These are phyloP conservation scores for Agrochola circellaris DNA, from an alignment of 2,888 invertebrate species.

Conservation along the genomic window DNA sequence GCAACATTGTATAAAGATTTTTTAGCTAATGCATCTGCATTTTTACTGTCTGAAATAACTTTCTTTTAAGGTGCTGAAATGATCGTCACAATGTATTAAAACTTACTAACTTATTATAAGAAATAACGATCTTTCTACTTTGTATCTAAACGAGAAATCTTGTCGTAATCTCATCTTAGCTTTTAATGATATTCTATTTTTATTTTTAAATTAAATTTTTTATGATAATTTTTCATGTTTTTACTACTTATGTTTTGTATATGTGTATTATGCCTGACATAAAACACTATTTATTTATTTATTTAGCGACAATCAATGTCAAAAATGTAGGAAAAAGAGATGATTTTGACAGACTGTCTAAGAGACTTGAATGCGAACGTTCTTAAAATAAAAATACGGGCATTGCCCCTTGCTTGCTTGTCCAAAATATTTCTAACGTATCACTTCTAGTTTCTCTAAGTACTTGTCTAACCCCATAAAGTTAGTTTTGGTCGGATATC, in stretches of 20 bases:
- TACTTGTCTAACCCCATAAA: slow-evolving; percentile 73
- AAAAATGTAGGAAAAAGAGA: neutral
- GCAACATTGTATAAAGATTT: neutral
- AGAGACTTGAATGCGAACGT: neutral
- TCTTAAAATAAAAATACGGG: neutral
- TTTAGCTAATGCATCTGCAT: neutral
- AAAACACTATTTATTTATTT: no score
- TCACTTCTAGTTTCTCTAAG: slow-evolving; percentile 68
- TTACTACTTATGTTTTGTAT: no score
- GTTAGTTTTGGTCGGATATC: slow-evolving; percentile 81
- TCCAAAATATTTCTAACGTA: neutral
- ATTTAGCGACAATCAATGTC: no score
- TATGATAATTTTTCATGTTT: no score
- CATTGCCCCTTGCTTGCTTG: rapidly evolving
- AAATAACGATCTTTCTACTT: neutral
- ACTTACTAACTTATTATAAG: neutral
- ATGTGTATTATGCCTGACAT: no score
- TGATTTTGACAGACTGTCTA: neutral
- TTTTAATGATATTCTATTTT: no score
- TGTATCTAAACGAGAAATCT: neutral
- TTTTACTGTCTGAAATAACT: neutral
- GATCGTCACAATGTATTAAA: neutral
- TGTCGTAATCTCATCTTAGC: neutral
- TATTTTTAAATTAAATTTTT: no score
- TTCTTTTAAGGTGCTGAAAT: neutral